Evolutionary conservation across 1,140 invertebrate species (phyloP).

Genomic region (Sitophilus oryzae): DNA sequence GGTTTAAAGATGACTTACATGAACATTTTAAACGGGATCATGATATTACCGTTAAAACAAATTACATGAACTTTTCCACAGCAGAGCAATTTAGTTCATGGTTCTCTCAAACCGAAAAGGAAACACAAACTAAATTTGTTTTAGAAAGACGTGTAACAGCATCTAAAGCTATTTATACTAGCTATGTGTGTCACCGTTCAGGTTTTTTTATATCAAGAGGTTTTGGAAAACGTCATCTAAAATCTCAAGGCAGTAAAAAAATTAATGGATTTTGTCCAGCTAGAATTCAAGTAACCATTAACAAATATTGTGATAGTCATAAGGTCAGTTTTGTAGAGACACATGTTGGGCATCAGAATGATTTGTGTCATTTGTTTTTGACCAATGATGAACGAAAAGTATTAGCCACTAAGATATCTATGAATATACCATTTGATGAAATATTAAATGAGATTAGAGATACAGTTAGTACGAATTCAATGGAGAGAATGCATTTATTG

Average conservation of each 20-base stretch:
- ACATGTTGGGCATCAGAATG: slow-evolving; percentile 24
- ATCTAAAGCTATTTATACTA: too few species aligned
- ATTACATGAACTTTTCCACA: too few species aligned
- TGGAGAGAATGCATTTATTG: slow-evolving; percentile 20
- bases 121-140: too few species aligned
- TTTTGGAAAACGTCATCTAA: slow-evolving; percentile 7
- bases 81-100: too few species aligned
- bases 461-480: not conserved
- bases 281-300: not conserved
- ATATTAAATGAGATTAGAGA: slow-evolving; percentile 26
- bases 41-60: too few species aligned
- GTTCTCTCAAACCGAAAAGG: too few species aligned
- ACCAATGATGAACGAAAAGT: slow-evolving; percentile 11
- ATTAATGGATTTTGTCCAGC: slow-evolving; percentile 25
- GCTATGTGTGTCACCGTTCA: slow-evolving; percentile 20
- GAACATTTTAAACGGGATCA: too few species aligned
- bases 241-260: slow-evolving; percentile 17
- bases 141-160: too few species aligned
- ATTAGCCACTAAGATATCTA: slow-evolving; percentile 23
- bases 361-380: slow-evolving; percentile 21
- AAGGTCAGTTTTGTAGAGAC: slow-evolving; percentile 11
- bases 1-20: too few species aligned
- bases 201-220: slow-evolving; percentile 13
- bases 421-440: slow-evolving; percentile 19
- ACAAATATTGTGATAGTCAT: slow-evolving; percentile 6